Evolutionary conservation across 2,888 invertebrate genomes (phyloP).

Genomic region (Leucophora obtusa): DNA sequence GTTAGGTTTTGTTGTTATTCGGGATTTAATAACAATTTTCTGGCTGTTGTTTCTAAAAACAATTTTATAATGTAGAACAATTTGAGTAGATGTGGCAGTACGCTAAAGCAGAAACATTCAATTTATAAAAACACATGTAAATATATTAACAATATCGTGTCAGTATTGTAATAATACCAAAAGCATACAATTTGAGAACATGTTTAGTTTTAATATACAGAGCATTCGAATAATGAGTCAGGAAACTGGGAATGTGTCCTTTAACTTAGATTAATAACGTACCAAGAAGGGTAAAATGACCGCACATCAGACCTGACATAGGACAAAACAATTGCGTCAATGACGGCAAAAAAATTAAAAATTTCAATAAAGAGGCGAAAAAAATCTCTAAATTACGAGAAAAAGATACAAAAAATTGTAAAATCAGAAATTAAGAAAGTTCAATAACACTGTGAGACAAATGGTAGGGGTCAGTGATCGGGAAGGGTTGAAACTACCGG

Average conservation of each 20-base stretch:
- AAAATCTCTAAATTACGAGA: no score
- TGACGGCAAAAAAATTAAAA: no score
- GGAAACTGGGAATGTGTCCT: background rate
- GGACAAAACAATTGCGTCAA: no score
- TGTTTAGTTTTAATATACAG: slow-evolving; percentile 15
- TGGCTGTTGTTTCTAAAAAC: background rate
- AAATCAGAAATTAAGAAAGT: no score
- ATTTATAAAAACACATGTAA: slow-evolving; percentile 25
- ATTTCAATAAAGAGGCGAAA: no score
- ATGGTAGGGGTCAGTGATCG: no score
- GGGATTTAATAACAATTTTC: background rate
- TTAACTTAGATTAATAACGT: no score
- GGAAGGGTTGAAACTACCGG: no score
- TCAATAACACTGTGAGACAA: no score
- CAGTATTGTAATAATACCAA: slow-evolving; percentile 8
- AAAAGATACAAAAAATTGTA: no score
- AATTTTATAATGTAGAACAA: background rate
- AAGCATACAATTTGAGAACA: background rate
- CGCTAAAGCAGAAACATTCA: background rate
- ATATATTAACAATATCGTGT: slow-evolving; percentile 3
- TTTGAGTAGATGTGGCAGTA: background rate
- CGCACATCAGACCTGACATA: no score
- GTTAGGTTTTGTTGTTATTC: background rate
- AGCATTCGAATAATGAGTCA: background rate
- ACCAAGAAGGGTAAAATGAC: no score